A percentile compares a stretch with the other conserved stretches of the same genome.
Conservation (phyloP, 1,140 invertebrate species). For the Caenorhabditis latens region DNA sequence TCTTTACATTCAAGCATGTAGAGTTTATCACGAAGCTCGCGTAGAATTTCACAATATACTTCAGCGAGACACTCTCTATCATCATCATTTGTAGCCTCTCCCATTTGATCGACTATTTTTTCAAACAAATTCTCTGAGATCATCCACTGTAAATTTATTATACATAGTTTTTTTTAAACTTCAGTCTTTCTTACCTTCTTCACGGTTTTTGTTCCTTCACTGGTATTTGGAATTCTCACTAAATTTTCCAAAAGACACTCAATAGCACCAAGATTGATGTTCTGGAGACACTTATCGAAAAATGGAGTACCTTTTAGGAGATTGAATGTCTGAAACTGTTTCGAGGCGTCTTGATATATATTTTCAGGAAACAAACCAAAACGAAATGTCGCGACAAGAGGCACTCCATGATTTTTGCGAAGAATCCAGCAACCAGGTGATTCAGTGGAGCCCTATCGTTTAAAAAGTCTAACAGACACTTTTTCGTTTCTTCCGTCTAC, state of each 20-base stretch:
- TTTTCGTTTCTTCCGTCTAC: constrained; percentile 24
- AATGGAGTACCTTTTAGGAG: constrained; percentile 16
- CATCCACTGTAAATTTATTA: constrained; percentile 11
- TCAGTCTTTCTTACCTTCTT: background rate
- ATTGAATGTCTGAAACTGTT: constrained; percentile 25
- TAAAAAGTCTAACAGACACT: constrained; percentile 23
- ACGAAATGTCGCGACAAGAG: background rate
- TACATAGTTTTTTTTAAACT: background rate
- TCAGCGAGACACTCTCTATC: constrained; percentile 32
- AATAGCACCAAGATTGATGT: constrained; percentile 35
- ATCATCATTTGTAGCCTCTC: background rate
- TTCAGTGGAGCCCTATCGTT: constrained; percentile 31
- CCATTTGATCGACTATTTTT: constrained; percentile 33
- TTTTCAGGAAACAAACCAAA: background rate
- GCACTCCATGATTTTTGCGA: constrained; percentile 49
- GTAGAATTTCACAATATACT: constrained; percentile 20
- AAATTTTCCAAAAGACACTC: constrained; percentile 34
- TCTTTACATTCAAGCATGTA: constrained; percentile 7
- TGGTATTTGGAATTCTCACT: constrained; percentile 2
- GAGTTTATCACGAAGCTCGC: constrained; percentile 22
- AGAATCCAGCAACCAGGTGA: constrained; percentile 42
- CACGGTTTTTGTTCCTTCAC: background rate
- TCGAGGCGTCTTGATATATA: background rate
- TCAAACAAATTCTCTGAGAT: constrained; percentile 5
- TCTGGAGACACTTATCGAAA: constrained; percentile 36